A percentile compares a stretch with the other conserved stretches of the same genome.
Evolutionary conservation across 1,140 invertebrate genomes (phyloP).

Genomic region (Bicyclus anynana): DNA sequence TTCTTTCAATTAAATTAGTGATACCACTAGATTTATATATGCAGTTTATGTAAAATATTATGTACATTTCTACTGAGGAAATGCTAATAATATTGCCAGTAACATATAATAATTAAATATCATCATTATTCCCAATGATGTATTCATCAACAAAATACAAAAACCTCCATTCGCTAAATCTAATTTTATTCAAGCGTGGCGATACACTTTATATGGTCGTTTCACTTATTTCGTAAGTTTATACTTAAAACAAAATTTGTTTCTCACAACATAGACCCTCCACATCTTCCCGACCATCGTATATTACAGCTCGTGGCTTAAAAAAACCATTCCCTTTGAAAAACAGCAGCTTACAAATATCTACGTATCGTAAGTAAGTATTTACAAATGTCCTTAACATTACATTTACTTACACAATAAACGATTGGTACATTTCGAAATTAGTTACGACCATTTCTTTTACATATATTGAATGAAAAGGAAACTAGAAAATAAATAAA

Average conservation of each 20-base stretch:
- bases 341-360: conserved; percentile 64
- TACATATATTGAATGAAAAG: conserved; percentile 19
- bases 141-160: background rate
- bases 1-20: too few relatives aligned
- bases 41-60: too few relatives aligned
- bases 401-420: conserved; percentile 36
- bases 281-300: conserved; percentile 16
- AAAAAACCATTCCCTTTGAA: conserved; percentile 51
- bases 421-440: conserved; percentile 42
- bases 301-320: conserved; percentile 41
- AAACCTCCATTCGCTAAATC: background rate
- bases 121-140: too few relatives aligned
- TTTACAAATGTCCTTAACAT: conserved; percentile 59
- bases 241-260: conserved; percentile 9
- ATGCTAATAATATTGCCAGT: too few relatives aligned
- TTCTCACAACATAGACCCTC: conserved; percentile 14
- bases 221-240: conserved; percentile 1
- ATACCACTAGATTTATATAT: too few relatives aligned
- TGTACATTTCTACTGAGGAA: too few relatives aligned
- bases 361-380: conserved; percentile 61
- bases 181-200: background rate
- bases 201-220: background rate
- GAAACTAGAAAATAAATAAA: conserved; percentile 17
- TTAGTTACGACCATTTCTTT: conserved; percentile 24
- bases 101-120: too few relatives aligned